These are phyloP conservation scores for Scolopax bukidnonensis DNA, from an alignment of 2,797 vertebrate species.

Conservation along the genomic window DNA sequence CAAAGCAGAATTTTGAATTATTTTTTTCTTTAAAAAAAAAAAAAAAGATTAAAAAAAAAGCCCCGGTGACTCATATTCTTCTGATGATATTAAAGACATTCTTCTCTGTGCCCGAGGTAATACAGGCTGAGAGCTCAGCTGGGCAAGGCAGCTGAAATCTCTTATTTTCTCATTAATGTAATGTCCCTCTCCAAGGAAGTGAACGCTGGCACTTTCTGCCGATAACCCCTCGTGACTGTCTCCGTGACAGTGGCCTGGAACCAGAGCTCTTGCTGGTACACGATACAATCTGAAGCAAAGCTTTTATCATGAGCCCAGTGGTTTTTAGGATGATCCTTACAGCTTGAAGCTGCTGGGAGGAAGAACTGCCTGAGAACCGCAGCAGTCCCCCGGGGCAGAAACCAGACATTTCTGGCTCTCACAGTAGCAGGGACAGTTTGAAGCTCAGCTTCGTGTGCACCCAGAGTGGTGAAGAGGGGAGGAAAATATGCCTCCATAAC, in stretches of 20 bases:
- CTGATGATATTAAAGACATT: slow-evolving; percentile 11
- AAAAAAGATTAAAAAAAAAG: background rate
- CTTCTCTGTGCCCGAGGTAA: background rate
- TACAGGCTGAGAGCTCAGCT: background rate
- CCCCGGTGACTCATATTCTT: background rate
- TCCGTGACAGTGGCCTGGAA: background rate
- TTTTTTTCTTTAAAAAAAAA: background rate
- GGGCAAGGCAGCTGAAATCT: background rate
- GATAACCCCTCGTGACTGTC: background rate
- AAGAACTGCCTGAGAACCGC: background rate
- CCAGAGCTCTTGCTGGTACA: background rate
- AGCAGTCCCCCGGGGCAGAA: background rate
- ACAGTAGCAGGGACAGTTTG: background rate
- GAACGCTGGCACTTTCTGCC: background rate
- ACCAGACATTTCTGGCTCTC: background rate
- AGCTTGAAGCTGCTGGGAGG: background rate
- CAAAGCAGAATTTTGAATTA: background rate
- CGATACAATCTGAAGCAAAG: background rate
- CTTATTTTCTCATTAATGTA: background rate
- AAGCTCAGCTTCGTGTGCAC: background rate
- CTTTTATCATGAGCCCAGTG: background rate
- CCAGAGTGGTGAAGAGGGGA: background rate
- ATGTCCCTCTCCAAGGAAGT: background rate
- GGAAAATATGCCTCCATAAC: background rate
- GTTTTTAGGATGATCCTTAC: background rate